Evolutionary conservation across 2,888 invertebrate species (phyloP).

Genomic region (Ditylenchus weischeri): DNA sequence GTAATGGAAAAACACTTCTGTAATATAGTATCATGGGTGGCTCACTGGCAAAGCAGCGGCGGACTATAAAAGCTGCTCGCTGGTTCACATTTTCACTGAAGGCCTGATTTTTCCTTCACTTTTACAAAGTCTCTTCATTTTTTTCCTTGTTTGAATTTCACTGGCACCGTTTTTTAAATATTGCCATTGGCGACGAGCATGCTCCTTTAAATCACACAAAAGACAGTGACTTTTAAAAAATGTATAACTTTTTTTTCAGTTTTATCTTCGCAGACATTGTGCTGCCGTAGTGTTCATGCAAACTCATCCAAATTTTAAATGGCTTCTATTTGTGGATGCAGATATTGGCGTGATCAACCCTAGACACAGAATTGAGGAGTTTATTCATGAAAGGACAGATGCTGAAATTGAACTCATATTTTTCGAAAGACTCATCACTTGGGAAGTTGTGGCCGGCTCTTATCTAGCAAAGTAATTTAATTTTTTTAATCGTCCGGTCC

Average conservation of each 20-base stretch:
- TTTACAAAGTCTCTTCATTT: too few relatives aligned
- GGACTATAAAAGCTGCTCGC: too few relatives aligned
- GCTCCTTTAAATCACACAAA: too few relatives aligned
- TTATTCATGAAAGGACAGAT: constrained; percentile 2
- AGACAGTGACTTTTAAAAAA: too few relatives aligned
- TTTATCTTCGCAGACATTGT: background rate
- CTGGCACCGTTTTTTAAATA: too few relatives aligned
- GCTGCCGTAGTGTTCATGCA: background rate
- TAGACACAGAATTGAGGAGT: background rate
- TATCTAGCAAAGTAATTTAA: constrained; percentile 4
- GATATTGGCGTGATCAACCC: background rate
- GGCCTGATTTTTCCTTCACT: too few relatives aligned
- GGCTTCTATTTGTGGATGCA: background rate
- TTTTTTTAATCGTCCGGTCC: background rate
- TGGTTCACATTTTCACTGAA: too few relatives aligned
- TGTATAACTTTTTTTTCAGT: background rate
- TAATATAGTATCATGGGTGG: too few relatives aligned
- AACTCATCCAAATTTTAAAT: background rate
- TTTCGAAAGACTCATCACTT: constrained; percentile 2
- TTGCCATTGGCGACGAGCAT: too few relatives aligned
- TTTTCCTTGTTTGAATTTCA: too few relatives aligned
- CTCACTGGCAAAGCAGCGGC: too few relatives aligned
- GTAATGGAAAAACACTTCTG: too few relatives aligned
- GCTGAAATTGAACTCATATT: constrained; percentile 3
- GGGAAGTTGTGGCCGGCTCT: background rate